Evolutionary conservation across 2,797 vertebrate genomes (phyloP).

Genomic region (Ctenochaetus hawaiiensis): DNA sequence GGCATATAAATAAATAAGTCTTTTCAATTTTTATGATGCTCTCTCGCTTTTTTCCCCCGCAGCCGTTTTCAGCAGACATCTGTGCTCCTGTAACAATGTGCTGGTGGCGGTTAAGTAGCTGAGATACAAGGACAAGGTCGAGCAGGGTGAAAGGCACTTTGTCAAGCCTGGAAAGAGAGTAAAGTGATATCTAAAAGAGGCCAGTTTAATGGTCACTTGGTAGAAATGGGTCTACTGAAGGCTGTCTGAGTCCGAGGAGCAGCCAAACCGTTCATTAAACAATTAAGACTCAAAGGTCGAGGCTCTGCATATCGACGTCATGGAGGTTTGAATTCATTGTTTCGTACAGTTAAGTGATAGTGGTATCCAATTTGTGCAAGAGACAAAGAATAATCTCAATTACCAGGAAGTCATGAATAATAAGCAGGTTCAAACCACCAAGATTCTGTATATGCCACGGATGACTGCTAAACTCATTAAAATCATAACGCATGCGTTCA

Average conservation of each 20-base stretch:
- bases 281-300: conserved; percentile 29
- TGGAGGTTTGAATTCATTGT: conserved; percentile 29
- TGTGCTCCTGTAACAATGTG: conserved; percentile 64
- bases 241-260: neutral
- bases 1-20: conserved; percentile 62
- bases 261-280: conserved; percentile 26
- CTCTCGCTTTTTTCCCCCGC: conserved; percentile 37
- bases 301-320: conserved; percentile 15
- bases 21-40: conserved; percentile 41
- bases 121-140: conserved; percentile 61
- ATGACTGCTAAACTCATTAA: conserved; percentile 82
- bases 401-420: conserved; percentile 79
- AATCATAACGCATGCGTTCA: conserved; percentile 66
- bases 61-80: conserved; percentile 62
- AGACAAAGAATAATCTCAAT: conserved; percentile 72
- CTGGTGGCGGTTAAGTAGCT: conserved; percentile 47
- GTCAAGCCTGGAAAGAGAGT: conserved; percentile 24
- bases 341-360: conserved; percentile 42
- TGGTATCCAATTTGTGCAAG: conserved; percentile 38
- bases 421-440: conserved; percentile 70
- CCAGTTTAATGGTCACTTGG: conserved; percentile 1
- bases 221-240: neutral
- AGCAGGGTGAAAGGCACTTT: conserved; percentile 46
- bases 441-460: conserved; percentile 61
- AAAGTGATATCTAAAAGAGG: conserved; percentile 29